Evolutionary conservation across 2,113 vertebrate species (phyloP).

Genomic region (Thalassoma bifasciatum): DNA sequence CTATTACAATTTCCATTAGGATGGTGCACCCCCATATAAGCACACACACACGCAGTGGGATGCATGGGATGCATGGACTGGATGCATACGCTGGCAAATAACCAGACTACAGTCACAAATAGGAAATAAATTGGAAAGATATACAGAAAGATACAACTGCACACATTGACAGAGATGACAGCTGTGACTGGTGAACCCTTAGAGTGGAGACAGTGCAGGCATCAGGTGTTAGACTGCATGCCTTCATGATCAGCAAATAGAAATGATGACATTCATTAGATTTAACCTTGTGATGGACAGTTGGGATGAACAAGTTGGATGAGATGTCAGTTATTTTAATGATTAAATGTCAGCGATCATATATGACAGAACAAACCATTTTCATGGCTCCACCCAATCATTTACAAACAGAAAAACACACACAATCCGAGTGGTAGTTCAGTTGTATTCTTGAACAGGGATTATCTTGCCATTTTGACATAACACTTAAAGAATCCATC

Average conservation of each 20-base stretch:
- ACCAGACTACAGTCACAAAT: not conserved
- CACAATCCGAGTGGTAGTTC: not conserved
- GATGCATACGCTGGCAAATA: not conserved
- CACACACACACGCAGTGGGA: conserved; percentile 21
- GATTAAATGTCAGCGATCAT: not conserved
- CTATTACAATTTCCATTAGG: conserved; percentile 67
- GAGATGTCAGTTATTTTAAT: conserved; percentile 26
- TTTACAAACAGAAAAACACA: conserved; percentile 16
- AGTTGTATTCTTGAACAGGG: not conserved
- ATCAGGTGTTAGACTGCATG: conserved; percentile 53
- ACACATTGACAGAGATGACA: conserved; percentile 33
- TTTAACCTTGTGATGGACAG: conserved; percentile 19
- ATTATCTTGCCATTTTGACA: not conserved
- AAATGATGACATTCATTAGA: conserved; percentile 22
- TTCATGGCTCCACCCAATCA: not conserved
- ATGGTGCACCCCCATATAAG: conserved; percentile 6
- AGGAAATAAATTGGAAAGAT: conserved; percentile 32
- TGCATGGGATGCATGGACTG: not conserved
- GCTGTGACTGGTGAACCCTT: conserved; percentile 39
- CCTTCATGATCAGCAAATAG: conserved; percentile 36
- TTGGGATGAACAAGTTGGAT: conserved; percentile 3
- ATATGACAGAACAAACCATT: not conserved
- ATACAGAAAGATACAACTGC: conserved; percentile 6
- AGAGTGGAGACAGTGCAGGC: conserved; percentile 23
- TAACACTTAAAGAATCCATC: too few species aligned